Base-by-base conservation (phyloP, 2,113 vertebrate species). In the Phyllostomus discolor region DNA sequence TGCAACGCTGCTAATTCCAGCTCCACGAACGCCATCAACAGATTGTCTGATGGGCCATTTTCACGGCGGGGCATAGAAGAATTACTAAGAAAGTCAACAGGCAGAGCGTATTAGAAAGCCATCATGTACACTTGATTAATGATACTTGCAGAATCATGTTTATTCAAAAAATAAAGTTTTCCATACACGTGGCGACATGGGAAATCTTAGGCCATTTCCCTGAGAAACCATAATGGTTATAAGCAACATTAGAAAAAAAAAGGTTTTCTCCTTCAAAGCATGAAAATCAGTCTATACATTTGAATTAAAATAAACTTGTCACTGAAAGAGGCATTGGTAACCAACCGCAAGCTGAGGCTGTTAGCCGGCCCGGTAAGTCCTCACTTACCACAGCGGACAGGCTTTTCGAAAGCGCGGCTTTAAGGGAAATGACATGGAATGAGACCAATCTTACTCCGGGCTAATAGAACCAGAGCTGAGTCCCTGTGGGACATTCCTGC, bases 41-140 rank as follows among this genome's bases (percentile, higher is more conserved):
- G 93, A 98, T 93, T 96, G 91, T 67, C 91, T 50, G 91, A 97
- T 91, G 96, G 97, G 97, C 93, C 89, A 96, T 96, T 97, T 97
- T 94, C 97, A 70, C 95, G 35, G 54, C 70, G 52, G 91, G 95
- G 50, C 93, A 3, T 91, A 86, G 94, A 87, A 95, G 67, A 96
- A 97, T 92, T 93, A 76, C 81, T 84, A 78, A 85, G 75, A 93
- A 96, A 73, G 67, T 66, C 96, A 94, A 96, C 91, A 95, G 91
- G 88, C 72, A 94, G 81, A 97, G 73, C 73, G 54, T 94, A 95
- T 90, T 94, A 96, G 83, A 92, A 96, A 96, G 86, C 59, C 91
- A 79, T 95, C 73, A 96, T 64, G 62, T 95, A 97, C 91, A 94
- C 95, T 94, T 97, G 96, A 97, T 94, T 92, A 97, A 85, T 95